phyloP scores from a whole-genome alignment of 2,113 vertebrate species.

The Globicephala melas region DNA sequence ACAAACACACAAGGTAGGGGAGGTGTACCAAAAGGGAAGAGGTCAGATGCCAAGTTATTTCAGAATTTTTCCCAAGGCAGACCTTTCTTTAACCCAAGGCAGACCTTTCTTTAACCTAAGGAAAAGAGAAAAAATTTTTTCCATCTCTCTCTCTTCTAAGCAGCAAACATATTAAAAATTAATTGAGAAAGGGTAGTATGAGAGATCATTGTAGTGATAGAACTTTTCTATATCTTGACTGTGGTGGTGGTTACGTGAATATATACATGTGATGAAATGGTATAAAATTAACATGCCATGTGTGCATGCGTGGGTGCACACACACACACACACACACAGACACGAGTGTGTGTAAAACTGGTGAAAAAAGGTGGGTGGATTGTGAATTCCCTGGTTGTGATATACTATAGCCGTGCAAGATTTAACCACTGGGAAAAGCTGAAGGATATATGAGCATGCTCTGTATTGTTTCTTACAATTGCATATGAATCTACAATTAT shows the following conservation, averaged over 20 bases:
- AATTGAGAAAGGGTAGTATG: neutral
- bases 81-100: neutral
- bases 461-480: neutral
- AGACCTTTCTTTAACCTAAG: neutral
- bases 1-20: neutral
- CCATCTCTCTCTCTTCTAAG: neutral
- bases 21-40: neutral
- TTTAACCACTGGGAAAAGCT: neutral
- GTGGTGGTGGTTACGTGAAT: neutral
- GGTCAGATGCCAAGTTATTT: neutral
- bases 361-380: neutral
- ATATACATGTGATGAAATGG: neutral
- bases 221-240: neutral
- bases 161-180: neutral
- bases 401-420: neutral
- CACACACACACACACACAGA: neutral
- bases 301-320: neutral
- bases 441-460: neutral
- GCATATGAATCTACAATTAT: neutral
- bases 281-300: neutral
- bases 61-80: neutral
- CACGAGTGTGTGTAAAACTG: neutral
- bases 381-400: neutral
- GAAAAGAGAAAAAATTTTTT: neutral
- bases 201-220: neutral